Conservation (phyloP, 1,140 invertebrate genomes). For the Polypedilum vanderplanki region DNA sequence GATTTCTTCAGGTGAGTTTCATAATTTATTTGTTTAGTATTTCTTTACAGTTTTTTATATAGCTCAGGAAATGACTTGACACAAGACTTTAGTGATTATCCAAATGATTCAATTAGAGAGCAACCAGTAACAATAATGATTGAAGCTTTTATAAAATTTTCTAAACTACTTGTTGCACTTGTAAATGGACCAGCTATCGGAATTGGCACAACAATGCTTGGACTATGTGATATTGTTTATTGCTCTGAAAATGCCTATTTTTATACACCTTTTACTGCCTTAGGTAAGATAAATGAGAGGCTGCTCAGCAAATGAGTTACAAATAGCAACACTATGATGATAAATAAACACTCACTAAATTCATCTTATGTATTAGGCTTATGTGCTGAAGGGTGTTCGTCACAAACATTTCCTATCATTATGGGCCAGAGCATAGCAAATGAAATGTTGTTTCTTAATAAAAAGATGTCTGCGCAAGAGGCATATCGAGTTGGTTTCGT, state of each 20-base stretch:
- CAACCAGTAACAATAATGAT: constrained; percentile 57
- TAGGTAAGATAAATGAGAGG: constrained; percentile 45
- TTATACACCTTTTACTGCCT: constrained; percentile 71
- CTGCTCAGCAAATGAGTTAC: neutral
- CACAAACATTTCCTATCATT: constrained; percentile 72
- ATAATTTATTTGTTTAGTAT: constrained; percentile 63
- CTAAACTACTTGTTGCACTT: constrained; percentile 79
- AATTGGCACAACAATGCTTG: constrained; percentile 72
- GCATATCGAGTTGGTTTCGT: constrained; percentile 66
- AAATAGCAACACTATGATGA: neutral
- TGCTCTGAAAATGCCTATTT: constrained; percentile 84
- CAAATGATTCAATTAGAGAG: constrained; percentile 32
- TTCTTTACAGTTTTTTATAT: constrained; percentile 65
- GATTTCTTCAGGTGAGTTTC: constrained; percentile 50
- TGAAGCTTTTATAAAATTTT: constrained; percentile 73
- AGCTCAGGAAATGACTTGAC: constrained; percentile 83
- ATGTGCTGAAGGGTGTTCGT: constrained; percentile 76
- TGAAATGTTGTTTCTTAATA: constrained; percentile 73
- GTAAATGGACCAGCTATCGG: constrained; percentile 95
- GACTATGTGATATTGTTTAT: constrained; percentile 83
- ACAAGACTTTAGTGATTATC: constrained; percentile 31
- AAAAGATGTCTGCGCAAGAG: constrained; percentile 68
- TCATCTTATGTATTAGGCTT: constrained; percentile 45
- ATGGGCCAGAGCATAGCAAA: constrained; percentile 70
- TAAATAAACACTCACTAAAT: no score